These are phyloP conservation scores for Colius striatus DNA, from an alignment of 2,113 vertebrate species.

Conservation along the genomic window DNA sequence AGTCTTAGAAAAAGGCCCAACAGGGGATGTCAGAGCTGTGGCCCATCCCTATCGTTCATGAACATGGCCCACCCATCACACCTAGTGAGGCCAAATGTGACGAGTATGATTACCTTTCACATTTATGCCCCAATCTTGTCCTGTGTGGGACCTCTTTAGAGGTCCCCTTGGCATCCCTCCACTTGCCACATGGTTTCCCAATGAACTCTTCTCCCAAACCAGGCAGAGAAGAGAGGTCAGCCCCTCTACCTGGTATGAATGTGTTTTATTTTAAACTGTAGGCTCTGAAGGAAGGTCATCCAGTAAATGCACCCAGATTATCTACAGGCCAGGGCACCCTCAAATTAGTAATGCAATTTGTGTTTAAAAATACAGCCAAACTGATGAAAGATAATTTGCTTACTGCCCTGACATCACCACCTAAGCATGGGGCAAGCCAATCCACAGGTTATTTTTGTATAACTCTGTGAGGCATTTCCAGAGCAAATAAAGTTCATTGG, in stretches of 20 bases:
- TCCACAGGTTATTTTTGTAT: conserved; percentile 56
- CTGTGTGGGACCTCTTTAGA: background rate
- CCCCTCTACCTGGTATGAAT: conserved; percentile 37
- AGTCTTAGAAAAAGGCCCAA: background rate
- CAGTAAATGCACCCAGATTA: conserved; percentile 47
- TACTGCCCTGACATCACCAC: conserved; percentile 55
- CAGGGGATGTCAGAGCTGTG: accelerated
- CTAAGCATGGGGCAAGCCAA: conserved; percentile 42
- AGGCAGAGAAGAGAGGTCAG: background rate
- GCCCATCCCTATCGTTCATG: background rate
- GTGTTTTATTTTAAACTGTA: conserved; percentile 66
- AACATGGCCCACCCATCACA: accelerated
- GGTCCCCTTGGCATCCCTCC: background rate
- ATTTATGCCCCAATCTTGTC: background rate
- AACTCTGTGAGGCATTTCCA: conserved; percentile 34
- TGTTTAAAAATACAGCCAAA: conserved; percentile 72
- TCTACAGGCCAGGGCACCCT: conserved; percentile 52
- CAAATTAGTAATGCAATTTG: conserved; percentile 64
- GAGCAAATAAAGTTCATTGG: conserved; percentile 48
- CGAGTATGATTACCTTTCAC: background rate
- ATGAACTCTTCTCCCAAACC: background rate
- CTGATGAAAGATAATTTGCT: conserved; percentile 66
- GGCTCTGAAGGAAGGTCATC: conserved; percentile 50
- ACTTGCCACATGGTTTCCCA: background rate
- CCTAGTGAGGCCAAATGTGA: accelerated